Percentiles rank a stretch among this genome's conserved stretches.
These are phyloP conservation scores for Oryzias woworae DNA, from an alignment of 2,113 vertebrate species.

Conservation along the genomic window DNA sequence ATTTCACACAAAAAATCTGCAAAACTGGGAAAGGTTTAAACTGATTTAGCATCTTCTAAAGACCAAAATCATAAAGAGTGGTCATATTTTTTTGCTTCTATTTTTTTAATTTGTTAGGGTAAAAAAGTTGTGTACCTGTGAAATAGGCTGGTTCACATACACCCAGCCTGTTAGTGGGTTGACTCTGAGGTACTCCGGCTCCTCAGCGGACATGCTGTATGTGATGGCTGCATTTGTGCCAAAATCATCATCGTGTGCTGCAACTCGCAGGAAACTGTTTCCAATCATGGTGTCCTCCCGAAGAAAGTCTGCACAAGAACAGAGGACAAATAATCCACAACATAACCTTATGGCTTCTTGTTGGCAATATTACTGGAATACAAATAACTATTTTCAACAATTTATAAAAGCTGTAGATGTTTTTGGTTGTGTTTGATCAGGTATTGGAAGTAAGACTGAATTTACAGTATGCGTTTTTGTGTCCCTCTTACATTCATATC, in stretches of 20 bases:
- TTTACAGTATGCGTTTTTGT: background rate
- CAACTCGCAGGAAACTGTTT: constrained; percentile 86
- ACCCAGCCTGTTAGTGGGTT: constrained; percentile 87
- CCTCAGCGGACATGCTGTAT: constrained; percentile 80
- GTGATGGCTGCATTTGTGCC: constrained; percentile 82
- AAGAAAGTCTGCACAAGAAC: constrained; percentile 79
- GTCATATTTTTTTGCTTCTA: too few relatives aligned
- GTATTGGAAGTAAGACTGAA: background rate
- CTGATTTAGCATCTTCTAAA: too few relatives aligned
- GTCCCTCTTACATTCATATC: constrained; percentile 85
- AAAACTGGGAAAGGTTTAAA: too few relatives aligned
- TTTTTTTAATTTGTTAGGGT: too few relatives aligned
- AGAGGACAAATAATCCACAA: background rate
- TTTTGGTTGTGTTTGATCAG: background rate
- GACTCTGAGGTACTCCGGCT: constrained; percentile 83
- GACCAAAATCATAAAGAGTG: too few relatives aligned
- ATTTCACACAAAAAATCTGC: too few relatives aligned
- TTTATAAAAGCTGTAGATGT: too few relatives aligned
- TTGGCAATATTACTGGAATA: too few relatives aligned
- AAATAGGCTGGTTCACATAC: constrained; percentile 85
- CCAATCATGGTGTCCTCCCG: constrained; percentile 86
- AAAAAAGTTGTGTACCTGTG: constrained; percentile 74
- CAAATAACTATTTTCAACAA: too few relatives aligned
- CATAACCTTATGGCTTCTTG: background rate
- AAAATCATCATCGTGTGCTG: constrained; percentile 86